Evolutionary conservation across 2,113 vertebrate species (phyloP), one percentile per base, ranked within the genome.

Genomic region (Irena cyanogastra): DNA sequence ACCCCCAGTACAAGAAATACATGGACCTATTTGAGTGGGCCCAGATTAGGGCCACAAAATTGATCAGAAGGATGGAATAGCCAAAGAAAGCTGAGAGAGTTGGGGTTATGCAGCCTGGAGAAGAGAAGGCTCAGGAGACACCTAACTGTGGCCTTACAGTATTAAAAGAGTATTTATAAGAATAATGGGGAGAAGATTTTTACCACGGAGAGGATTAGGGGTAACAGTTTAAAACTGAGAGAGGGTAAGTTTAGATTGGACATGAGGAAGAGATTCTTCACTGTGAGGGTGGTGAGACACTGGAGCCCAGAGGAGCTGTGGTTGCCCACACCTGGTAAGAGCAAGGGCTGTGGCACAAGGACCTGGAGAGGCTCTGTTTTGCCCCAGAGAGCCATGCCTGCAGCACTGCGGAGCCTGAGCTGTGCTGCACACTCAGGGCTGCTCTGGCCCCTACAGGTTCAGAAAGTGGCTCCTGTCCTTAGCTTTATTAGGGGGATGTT

Each of bases 291-390:
- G 47, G 22, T 63, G 56, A 83, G 61, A 33, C 22, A 15, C 7
- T 19, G 61, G 37, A 7, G 7, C n/a, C 30, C 28, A 63, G 35
- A 47, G 49, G 50, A 77, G 33, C 11, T 60, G 20, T 61, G 60
- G 12, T 22, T 57, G 37, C 0, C 2, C 66, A 42, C 7, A 42
- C 5, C 4, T 0, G 0, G 11, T 28, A 74, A 37, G 49, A 54
- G 14, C 18, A 69, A 52, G 35, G 28, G 7, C 56, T 70, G 30
- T 33, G 39, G 21, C 35, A 87, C 24, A 63, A 78, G 41, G 33
- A 44, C 19, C 21, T 60, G 20, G 4, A 72, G 26, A 87, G 16
- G 10, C 15, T 82, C 42, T 63, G 3, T 41, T 53, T 50, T 77
- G 44, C 33, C 72, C 49, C 1, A 7, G 61, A 56, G 49, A 64